Evolutionary conservation across 1,140 invertebrate species (phyloP), one percentile per base, ranked within the genome.

Genomic region (Dinothrombium tinctorium): DNA sequence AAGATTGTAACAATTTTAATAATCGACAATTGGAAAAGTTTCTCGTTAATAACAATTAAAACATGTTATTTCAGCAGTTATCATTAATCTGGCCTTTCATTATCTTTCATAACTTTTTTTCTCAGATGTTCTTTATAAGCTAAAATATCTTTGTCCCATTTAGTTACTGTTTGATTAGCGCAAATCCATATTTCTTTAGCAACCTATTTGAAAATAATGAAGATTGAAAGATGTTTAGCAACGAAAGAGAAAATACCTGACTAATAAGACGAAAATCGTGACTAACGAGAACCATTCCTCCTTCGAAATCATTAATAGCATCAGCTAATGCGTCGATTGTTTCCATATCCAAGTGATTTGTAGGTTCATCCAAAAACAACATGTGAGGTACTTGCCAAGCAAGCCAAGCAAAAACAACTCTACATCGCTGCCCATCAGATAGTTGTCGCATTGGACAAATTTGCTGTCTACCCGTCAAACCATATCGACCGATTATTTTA

Each of bases 171-270:
- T 50, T 77, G 76, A 50, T 98, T 83, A 56, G 96, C 89, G 59
- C 94, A 99, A 14, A 98, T 75, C 90, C 90, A 99, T 58, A 99
- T 96, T 61, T 94, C 87, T 62, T 96, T 75, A 15, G 90, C 90
- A 20, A 98, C 90, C 84, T 94, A 53, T 22, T 63, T 59, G 41
- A 46, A 32, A 46, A 26, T 6, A 35, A 15, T 35, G 9, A 4
- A 19, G 22, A 42, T 37, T 14, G 15, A 43, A 23, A 40, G 23
- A 32, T 9, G 12, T 24, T n/a, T 28, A 36, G 15, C 1, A 39
- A 28, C 19, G 9, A 37, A 1, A n/a, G 9, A 24, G 11, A 41
- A 19, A 17, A 19, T 60, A 90, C 86, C 69, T 98, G 92, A 65
- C 78, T 89, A 47, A 99, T 98, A 15, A 99, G 72, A 59, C 92